These are phyloP conservation scores for Sialis fuliginosa DNA, from an alignment of 2,888 invertebrate genomes.

Conservation along the genomic window DNA sequence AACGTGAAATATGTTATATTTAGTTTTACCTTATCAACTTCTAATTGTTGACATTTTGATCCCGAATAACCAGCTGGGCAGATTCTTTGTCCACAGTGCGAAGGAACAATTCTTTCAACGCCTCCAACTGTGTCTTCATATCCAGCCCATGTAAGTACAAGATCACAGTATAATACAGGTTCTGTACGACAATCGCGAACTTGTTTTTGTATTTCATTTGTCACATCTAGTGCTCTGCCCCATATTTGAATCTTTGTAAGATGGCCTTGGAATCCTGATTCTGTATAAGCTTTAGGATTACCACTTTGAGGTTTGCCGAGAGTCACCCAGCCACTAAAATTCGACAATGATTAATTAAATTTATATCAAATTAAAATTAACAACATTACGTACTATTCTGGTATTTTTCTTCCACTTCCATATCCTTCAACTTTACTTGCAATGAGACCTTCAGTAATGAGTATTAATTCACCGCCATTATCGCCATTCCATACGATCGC, in stretches of 20 bases:
- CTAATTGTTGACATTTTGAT: conserved; percentile 64
- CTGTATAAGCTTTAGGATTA: conserved; percentile 64
- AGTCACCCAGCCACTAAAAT: conserved; percentile 72
- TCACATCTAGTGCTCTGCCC: conserved; percentile 79
- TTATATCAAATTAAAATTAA: background rate
- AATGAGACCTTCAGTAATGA: conserved; percentile 90
- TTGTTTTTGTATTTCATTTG: conserved; percentile 84
- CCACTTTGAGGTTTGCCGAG: conserved; percentile 76
- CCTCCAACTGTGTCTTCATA: conserved; percentile 80
- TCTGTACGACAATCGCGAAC: conserved; percentile 84
- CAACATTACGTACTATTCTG: conserved; percentile 50
- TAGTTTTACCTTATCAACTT: conserved; percentile 50
- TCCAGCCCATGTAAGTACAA: conserved; percentile 84
- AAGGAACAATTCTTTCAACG: conserved; percentile 79
- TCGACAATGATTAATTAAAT: conserved; percentile 6
- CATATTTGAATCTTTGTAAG: conserved; percentile 88
- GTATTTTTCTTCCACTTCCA: conserved; percentile 61
- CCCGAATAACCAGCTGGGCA: conserved; percentile 82
- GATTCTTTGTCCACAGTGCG: conserved; percentile 75
- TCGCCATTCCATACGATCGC: conserved; percentile 88
- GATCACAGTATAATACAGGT: conserved; percentile 70
- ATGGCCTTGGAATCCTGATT: conserved; percentile 89
- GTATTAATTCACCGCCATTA: conserved; percentile 66
- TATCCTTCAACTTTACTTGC: conserved; percentile 85
- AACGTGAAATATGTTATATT: background rate